Evolutionary conservation across 2,888 invertebrate species (phyloP).

Genomic region (Hyppa rectilinea): DNA sequence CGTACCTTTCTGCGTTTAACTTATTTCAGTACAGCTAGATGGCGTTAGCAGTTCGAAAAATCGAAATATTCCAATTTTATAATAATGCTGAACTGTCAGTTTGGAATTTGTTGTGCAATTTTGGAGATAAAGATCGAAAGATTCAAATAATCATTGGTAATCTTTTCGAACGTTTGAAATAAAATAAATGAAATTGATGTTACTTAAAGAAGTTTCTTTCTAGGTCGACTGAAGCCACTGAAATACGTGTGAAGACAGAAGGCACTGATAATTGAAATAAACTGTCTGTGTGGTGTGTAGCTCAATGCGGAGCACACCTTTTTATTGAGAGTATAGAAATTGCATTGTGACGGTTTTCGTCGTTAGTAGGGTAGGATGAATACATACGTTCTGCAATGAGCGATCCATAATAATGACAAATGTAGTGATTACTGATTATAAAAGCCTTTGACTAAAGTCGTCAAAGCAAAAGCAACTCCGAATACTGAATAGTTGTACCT

Average conservation of each 20-base stretch:
- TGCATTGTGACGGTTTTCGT: neutral
- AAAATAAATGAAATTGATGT: slow-evolving; percentile 17
- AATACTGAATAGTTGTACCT: neutral
- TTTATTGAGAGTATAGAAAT: neutral
- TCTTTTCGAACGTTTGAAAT: neutral
- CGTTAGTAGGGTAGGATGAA: neutral
- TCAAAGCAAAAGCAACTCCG: neutral
- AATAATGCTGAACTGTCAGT: slow-evolving; percentile 17
- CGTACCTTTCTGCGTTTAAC: neutral
- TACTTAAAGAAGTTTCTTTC: slow-evolving; percentile 12
- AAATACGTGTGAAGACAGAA: slow-evolving; percentile 32
- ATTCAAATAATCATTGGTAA: neutral
- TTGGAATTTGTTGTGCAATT: slow-evolving; percentile 18
- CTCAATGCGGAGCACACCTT: slow-evolving; percentile 10
- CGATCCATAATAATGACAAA: neutral
- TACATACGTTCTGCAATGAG: neutral
- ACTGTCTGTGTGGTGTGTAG: neutral
- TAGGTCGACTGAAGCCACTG: slow-evolving; percentile 33
- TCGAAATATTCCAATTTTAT: slow-evolving; percentile 15
- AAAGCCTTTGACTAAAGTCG: neutral
- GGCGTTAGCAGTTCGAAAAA: slow-evolving; percentile 37
- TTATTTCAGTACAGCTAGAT: slow-evolving; percentile 46
- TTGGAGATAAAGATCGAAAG: neutral
- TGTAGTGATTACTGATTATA: neutral
- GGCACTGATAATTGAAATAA: slow-evolving; percentile 21